These are phyloP conservation scores for Gymnocheta viridis DNA, from an alignment of 2,888 invertebrate species.

Conservation along the genomic window DNA sequence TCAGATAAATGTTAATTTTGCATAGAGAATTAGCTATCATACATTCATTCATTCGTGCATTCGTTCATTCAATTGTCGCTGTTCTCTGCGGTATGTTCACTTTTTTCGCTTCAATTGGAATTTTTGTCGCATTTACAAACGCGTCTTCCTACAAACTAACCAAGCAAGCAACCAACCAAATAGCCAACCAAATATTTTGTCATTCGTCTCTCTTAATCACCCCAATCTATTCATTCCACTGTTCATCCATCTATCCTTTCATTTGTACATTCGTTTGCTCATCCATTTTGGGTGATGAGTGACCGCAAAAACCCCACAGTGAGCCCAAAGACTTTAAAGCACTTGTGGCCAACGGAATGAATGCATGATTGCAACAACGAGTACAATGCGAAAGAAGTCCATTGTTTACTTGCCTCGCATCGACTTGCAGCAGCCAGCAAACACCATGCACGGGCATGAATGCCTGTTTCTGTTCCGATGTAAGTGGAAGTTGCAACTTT, in stretches of 20 bases:
- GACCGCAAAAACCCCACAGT: conserved; percentile 67
- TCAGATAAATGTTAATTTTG: conserved; percentile 50
- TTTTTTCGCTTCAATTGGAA: conserved; percentile 77
- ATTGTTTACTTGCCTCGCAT: conserved; percentile 51
- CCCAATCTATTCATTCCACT: conserved; percentile 38
- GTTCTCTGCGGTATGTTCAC: conserved; percentile 47
- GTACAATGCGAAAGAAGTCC: conserved; percentile 24
- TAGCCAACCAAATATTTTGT: conserved; percentile 26
- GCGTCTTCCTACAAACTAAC: conserved; percentile 52
- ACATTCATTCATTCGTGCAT: conserved; percentile 24
- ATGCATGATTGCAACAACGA: conserved; percentile 62
- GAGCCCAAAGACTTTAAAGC: conserved; percentile 63
- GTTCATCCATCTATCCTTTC: conserved; percentile 6
- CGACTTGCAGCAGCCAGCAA: conserved; percentile 47
- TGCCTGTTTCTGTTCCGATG: not conserved
- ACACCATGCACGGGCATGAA: not conserved
- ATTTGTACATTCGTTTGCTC: conserved; percentile 52
- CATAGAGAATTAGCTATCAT: conserved; percentile 56
- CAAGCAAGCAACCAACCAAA: conserved; percentile 9
- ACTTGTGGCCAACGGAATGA: conserved; percentile 73
- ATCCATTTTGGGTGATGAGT: conserved; percentile 64
- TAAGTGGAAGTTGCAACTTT: conserved; percentile 49
- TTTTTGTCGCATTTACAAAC: conserved; percentile 81
- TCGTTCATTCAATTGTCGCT: conserved; percentile 49
- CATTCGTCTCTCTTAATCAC: conserved; percentile 50